Percentiles rank a stretch among this genome's conserved stretches.
These are phyloP conservation scores for Capricornis sumatraensis DNA, from an alignment of 2,113 vertebrate species.

Conservation along the genomic window DNA sequence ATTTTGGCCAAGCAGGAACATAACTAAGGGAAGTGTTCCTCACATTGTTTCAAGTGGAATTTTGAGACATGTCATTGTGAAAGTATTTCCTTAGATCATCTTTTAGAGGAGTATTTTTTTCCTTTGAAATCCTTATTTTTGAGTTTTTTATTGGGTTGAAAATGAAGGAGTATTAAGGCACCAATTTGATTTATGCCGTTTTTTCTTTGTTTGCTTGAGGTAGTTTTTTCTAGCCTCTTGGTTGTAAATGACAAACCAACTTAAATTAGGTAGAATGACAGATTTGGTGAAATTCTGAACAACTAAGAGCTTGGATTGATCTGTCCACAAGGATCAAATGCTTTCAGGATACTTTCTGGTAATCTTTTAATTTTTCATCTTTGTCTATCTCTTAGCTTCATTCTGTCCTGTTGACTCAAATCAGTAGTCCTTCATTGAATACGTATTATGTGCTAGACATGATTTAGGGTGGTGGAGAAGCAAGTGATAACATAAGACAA, in stretches of 20 bases:
- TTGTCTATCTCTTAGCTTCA: background rate
- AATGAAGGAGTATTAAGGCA: background rate
- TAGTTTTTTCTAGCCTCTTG: background rate
- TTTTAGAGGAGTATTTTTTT: background rate
- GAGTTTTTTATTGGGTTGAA: constrained; percentile 1
- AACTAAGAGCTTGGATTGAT: background rate
- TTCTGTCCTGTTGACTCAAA: background rate
- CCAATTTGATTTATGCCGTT: background rate
- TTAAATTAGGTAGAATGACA: background rate
- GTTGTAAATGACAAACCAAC: background rate
- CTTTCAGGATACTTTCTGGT: background rate
- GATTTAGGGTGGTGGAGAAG: background rate
- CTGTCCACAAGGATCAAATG: background rate
- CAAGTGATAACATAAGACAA: background rate
- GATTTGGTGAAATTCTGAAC: background rate
- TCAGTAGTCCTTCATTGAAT: background rate
- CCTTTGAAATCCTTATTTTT: background rate
- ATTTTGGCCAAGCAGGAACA: constrained; percentile 13
- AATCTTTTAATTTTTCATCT: background rate
- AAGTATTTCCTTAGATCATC: constrained; percentile 54
- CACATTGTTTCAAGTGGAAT: constrained; percentile 37
- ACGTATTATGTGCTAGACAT: background rate
- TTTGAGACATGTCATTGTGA: constrained; percentile 46
- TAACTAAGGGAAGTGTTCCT: constrained; percentile 35
- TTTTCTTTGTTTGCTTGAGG: background rate